Evolutionary conservation across 1,140 invertebrate genomes (phyloP).

Genomic region (Pararge aegeria): DNA sequence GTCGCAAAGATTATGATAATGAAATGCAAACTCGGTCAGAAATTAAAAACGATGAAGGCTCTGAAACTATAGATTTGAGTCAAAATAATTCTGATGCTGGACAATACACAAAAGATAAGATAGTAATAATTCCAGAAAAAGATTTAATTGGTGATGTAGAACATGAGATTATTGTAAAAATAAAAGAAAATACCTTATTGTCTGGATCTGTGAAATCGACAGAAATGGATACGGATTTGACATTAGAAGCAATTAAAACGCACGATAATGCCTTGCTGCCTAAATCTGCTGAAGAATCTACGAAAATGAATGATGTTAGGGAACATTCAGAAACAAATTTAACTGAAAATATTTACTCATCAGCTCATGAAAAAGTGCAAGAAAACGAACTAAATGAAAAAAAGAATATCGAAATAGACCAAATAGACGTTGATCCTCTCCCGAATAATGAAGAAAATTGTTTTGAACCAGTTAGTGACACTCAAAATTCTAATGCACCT

Average conservation of each 20-base stretch:
- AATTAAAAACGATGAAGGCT: neutral
- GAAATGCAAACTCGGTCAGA: constrained; percentile 9
- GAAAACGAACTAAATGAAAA: neutral
- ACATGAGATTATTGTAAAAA: constrained; percentile 14
- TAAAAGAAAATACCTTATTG: neutral
- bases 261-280: neutral
- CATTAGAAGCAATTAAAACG: neutral
- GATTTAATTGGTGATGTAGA: constrained; percentile 9
- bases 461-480: neutral
- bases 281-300: neutral
- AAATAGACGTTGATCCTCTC: neutral
- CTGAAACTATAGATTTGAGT: neutral
- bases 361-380: neutral
- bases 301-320: neutral
- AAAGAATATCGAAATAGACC: neutral
- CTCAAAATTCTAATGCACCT: neutral
- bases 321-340: neutral
- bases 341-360: neutral
- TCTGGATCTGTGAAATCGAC: constrained; percentile 3
- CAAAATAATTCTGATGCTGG: constrained; percentile 3
- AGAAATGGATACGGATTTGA: neutral
- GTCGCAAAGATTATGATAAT: constrained; percentile 42
- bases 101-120: constrained; percentile 17
- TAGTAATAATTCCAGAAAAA: constrained; percentile 16
- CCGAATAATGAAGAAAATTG: neutral